Base-by-base conservation (phyloP, 2,797 vertebrate species). In the Neosilurus hyrtlii region DNA sequence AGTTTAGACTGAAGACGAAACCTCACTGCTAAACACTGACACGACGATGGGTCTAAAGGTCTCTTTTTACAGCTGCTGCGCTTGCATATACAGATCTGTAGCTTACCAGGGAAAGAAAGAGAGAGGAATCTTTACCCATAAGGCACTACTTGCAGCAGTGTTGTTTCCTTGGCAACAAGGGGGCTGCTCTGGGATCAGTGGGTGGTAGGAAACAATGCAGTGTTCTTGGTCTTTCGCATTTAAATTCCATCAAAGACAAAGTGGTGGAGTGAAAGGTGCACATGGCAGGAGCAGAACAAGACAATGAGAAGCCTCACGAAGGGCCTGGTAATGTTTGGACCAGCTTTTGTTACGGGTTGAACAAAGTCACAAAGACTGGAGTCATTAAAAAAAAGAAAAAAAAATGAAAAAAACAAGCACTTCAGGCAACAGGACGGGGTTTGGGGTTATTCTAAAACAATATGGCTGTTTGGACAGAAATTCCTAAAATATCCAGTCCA, bases 41-140 rank as follows among this genome's bases (percentile, higher is more conserved):
- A 63, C 65, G 71, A 37, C 4, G 51, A 72, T 24, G 62, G 85
- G 91, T 88, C 83, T 89, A 94, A 94, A 94, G 94, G 92, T 94
- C 90, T 76, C 22, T 56, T 80, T 83, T 81, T 82, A 90, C 91
- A 88, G 89, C 82, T 35, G 82, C 87, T 56, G 43, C 9, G 6
- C 8, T 71, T 15, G 30, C 16, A 37, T 6, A 76, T 80, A 76
- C 80, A 66, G 71, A 61, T 26, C 81, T 65, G 15, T 67, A 82
- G 76, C 71, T n/a, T 49, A 56, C 7, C 82, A 24, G 11, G 52
- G 4, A 67, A 52, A 15, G 56, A 74, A 54, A 81, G 75, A 26
- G 43, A 52, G 67, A 67, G 66, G 59, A 49, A n/a, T 66, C 82
- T 67, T 26, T 61, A 66, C 76, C 83, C 79, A 66, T 9, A 10